Conservation (phyloP, 2,888 invertebrate species). For the Drosophila nr. perissopoda region DNA sequence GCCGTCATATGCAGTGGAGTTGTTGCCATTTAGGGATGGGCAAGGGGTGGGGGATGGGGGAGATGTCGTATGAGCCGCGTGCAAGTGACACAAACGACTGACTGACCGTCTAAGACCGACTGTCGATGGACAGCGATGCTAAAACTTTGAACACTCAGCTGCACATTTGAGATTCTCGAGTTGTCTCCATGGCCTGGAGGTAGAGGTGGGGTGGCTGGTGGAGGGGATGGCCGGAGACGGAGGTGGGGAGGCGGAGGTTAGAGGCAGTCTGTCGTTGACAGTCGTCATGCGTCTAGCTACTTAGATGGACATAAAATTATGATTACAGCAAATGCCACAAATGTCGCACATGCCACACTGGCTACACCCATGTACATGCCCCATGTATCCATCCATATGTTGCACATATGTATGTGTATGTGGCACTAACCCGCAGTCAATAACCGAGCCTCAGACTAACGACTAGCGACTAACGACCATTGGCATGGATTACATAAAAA, state of each 20-base stretch:
- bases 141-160: slow-evolving; percentile 25
- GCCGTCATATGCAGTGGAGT: neutral
- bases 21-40: neutral
- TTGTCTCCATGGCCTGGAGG: neutral
- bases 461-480: slow-evolving; percentile 67
- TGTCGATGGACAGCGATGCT: slow-evolving; percentile 46
- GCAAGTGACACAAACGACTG: slow-evolving; percentile 32
- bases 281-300: slow-evolving; percentile 75
- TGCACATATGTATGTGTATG: neutral
- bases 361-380: slow-evolving; percentile 4
- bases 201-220: too few relatives aligned
- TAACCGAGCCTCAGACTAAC: slow-evolving; percentile 64
- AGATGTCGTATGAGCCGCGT: slow-evolving; percentile 1
- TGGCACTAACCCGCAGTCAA: slow-evolving; percentile 51
- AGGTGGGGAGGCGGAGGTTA: neutral
- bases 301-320: slow-evolving; percentile 81
- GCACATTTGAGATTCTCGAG: slow-evolving; percentile 1
- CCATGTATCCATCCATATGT: neutral
- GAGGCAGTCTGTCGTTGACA: slow-evolving; percentile 62
- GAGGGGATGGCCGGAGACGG: neutral
- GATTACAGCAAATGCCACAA: slow-evolving; percentile 79
- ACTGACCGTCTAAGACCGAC: slow-evolving; percentile 28
- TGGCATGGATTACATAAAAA: slow-evolving; percentile 51
- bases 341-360: slow-evolving; percentile 52
- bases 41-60: too few relatives aligned